Base-by-base conservation (phyloP, 2,888 invertebrate species). In the Yponomeuta plumbellus region DNA sequence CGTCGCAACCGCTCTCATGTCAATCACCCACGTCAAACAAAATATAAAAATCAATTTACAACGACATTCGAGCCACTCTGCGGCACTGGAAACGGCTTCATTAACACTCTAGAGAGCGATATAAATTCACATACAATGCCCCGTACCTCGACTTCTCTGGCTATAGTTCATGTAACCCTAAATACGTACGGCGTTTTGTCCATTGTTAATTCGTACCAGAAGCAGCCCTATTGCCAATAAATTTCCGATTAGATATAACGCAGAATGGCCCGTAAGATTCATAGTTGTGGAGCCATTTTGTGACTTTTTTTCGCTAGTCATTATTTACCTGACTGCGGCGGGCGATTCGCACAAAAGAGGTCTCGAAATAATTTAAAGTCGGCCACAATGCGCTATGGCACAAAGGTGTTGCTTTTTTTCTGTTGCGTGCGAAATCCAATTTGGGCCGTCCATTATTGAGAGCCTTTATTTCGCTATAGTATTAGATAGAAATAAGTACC, bases 11-110 rank as follows among this genome's bases (percentile, higher is more conserved):
- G 77, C 79, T 81, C 83, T 80, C 85, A 84, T 84, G 89, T 91
- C 91, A 90, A 91, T 91, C 89, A 89, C 83, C 84, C 80, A 80
- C 75, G 91, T 91, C 91, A 91, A 91, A 91, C 91, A 91, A 91
- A 91, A 80, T 86, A 89, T 91, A 88, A 91, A 91, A 91, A 85
- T 85, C 83, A 87, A 90, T 90, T 89, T 84, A 86, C 81, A 79
- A 74, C 77, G 71, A 77, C 80, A 83, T 82, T 79, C 74, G 76
- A 72, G 74, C 80, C 74, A 84, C 88, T 85, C 86, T 88, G 86
- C 73, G 82, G 80, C 75, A 76, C 78, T 77, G 78, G 74, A 81
- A 83, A 89, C 79, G 76, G 82, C 90, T 91, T 88, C 90, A 91
- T 90, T 90, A 88, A 82, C 77, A 82, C 84, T 84, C 79, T 76